phyloP scores from a whole-genome alignment of 2,888 invertebrate genomes.

The Unio delphinus region DNA sequence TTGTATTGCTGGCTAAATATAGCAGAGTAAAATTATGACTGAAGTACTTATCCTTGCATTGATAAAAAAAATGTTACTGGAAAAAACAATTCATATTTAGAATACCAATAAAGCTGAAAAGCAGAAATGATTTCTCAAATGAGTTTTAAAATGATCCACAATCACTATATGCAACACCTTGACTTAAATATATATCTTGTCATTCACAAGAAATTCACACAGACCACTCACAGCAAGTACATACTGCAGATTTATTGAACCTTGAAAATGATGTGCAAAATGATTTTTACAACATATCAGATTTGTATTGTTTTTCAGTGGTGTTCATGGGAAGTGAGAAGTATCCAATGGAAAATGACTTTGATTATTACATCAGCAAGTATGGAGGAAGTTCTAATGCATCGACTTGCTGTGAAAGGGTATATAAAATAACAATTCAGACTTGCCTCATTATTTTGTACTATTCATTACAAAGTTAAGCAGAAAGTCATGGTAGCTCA shows the following conservation, averaged over 20 bases:
- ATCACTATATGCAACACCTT: neutral
- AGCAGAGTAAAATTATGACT: too few species aligned
- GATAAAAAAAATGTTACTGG: too few species aligned
- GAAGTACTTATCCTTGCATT: too few species aligned
- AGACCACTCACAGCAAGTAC: neutral
- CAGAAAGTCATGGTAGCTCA: too few species aligned
- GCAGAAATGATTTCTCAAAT: too few species aligned
- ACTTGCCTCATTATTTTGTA: neutral
- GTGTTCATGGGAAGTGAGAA: constrained; percentile 95
- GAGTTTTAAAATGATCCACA: too few species aligned
- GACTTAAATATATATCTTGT: neutral
- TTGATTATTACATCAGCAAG: constrained; percentile 81
- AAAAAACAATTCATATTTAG: too few species aligned
- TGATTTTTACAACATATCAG: neutral
- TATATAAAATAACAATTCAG: constrained; percentile 14
- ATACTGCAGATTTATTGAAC: neutral
- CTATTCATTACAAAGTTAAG: too few species aligned
- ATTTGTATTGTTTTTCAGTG: constrained; percentile 73
- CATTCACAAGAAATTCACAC: neutral
- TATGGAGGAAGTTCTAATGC: constrained; percentile 91
- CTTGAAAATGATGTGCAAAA: neutral
- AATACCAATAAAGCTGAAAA: too few species aligned
- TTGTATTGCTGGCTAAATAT: too few species aligned
- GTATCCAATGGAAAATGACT: constrained; percentile 88
- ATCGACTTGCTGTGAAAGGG: constrained; percentile 85